Base-by-base conservation (phyloP, 2,888 invertebrate genomes). In the Melinaea marsaeus region DNA sequence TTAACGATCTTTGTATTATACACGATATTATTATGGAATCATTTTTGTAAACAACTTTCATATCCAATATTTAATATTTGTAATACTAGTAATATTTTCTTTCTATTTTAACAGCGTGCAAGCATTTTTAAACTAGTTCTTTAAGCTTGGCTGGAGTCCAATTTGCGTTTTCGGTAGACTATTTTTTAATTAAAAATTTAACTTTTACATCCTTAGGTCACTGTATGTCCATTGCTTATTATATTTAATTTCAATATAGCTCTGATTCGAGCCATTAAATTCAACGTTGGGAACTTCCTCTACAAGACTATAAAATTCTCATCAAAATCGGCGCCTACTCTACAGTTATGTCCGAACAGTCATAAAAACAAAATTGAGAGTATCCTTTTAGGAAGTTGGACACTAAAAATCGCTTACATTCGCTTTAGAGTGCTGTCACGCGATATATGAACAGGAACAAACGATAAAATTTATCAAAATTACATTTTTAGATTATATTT, bases 311-410 rank as follows among this genome's bases (percentile, higher is more conserved):
- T 70, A 72, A 73, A 73, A 69, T 65, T 58, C 60, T 65, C 67
- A 71, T 70, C 70, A 63, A 69, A 70, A 68, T 69, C 70, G 62
- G 62, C 61, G 69, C 66, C 64, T 69, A 70, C 72, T 72, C 69
- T 67, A 72, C 71, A 71, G 69, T 73, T 72, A 71, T 72, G 69
- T 66, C 65, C 66, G 68, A 65, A 65, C 66, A 64, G 65, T 68
- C 65, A 70, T 71, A 72, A 72, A 72, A 72, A 68, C 66, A 62
- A 66, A 69, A 70, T 70, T 67, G 67, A 68, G 60, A 68, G 64
- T 69, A 70, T 71, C 66, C 68, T 64, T 65, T 66, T 66, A 62
- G 62, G 57, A 68, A 64, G 60, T 69, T 68, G 63, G 55, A 57
- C 60, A 61, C 57, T 63, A 48, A 63, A 51, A 63, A 63, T 66